These are phyloP conservation scores for Oenanthe oenanthe DNA, from an alignment of 2,113 vertebrate species.

Conservation along the genomic window DNA sequence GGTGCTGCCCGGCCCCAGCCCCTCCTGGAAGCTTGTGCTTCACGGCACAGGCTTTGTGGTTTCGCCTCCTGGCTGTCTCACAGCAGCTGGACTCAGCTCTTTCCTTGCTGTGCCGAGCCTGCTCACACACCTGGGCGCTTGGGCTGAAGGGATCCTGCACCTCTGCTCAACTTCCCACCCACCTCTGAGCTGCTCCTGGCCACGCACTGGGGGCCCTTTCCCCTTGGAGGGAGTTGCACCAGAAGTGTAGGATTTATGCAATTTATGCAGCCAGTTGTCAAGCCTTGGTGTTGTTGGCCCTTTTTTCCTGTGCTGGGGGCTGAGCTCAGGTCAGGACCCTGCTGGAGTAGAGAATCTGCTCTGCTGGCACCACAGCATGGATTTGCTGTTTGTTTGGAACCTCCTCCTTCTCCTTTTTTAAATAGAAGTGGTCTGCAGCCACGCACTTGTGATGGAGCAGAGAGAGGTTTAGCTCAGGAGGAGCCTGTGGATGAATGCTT, in stretches of 20 bases:
- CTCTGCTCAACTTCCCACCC: not conserved
- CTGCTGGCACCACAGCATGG: not conserved
- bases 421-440: not conserved
- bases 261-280: not conserved
- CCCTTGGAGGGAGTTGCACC: not conserved
- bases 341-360: not conserved
- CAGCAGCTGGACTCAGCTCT: not conserved
- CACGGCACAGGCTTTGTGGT: not conserved
- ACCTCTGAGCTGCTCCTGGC: not conserved
- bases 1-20: not conserved
- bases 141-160: not conserved
- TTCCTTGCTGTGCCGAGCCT: not conserved
- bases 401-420: not conserved
- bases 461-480: not conserved
- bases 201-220: fast-evolving
- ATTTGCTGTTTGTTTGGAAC: not conserved
- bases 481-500: not conserved
- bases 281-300: not conserved
- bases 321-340: not conserved
- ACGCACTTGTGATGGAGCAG: not conserved
- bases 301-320: not conserved
- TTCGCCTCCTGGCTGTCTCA: not conserved
- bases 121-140: fast-evolving
- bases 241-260: not conserved
- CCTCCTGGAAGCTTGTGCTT: not conserved